phyloP scores from a whole-genome alignment of 2,797 vertebrate genomes.

The Macropus fuliginosus region DNA sequence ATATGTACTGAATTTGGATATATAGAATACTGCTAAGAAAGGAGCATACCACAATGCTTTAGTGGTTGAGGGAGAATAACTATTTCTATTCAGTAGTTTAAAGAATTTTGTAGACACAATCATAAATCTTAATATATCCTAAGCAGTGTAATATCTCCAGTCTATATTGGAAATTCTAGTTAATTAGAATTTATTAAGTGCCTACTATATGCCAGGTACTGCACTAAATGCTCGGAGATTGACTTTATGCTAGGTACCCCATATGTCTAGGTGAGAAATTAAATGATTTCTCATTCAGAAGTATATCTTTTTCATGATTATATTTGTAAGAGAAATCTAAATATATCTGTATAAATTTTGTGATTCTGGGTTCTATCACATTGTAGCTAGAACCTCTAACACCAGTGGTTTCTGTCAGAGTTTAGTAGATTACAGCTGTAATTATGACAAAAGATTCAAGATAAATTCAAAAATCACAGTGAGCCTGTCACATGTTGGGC shows the following conservation, averaged over 20 bases:
- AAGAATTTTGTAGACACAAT: slow-evolving; percentile 20
- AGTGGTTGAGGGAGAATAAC: slow-evolving; percentile 1
- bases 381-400: slow-evolving; percentile 45
- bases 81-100: slow-evolving; percentile 10
- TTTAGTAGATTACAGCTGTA: background rate
- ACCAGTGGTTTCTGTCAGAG: slow-evolving; percentile 1
- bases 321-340: slow-evolving; percentile 13
- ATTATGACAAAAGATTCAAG: slow-evolving; percentile 30
- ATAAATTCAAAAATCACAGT: slow-evolving; percentile 6
- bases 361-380: background rate
- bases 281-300: slow-evolving; percentile 5
- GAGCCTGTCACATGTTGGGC: slow-evolving; percentile 10
- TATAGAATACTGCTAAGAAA: background rate
- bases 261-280: background rate
- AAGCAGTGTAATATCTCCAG: slow-evolving; percentile 11
- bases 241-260: background rate
- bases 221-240: background rate
- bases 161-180: background rate
- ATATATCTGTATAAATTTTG: slow-evolving; percentile 11
- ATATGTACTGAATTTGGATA: background rate
- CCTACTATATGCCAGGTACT: background rate
- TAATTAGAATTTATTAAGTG: background rate
- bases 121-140: slow-evolving; percentile 10
- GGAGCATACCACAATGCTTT: background rate
- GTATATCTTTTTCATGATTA: background rate